Conservation (phyloP, 1,140 invertebrate genomes). For the Diorhabda elongata region DNA sequence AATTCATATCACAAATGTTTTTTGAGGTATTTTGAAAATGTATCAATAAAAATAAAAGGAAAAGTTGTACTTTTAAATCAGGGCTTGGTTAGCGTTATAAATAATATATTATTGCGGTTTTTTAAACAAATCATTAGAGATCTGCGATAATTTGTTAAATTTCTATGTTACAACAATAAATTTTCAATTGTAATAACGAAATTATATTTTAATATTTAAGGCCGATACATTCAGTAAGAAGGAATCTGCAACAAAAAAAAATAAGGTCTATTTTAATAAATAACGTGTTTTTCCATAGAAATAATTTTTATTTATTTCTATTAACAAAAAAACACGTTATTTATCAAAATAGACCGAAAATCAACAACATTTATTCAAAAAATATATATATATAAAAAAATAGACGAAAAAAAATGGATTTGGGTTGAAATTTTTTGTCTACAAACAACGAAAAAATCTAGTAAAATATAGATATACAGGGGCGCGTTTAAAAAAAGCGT, state of each 20-base stretch:
- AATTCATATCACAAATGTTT: not conserved
- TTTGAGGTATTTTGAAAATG: slow-evolving; percentile 10
- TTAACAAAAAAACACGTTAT: no score
- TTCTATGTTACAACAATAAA: slow-evolving; percentile 47
- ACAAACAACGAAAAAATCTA: no score
- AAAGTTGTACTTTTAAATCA: slow-evolving; percentile 49
- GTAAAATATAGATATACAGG: no score
- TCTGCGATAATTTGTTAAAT: slow-evolving; percentile 40
- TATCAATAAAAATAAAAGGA: slow-evolving; percentile 45
- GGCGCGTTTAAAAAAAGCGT: no score
- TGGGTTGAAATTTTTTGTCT: no score
- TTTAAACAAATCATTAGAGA: slow-evolving; percentile 37
- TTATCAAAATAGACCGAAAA: no score
- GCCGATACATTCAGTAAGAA: slow-evolving; percentile 49
- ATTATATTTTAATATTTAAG: slow-evolving; percentile 46
- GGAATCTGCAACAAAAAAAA: slow-evolving; percentile 44
- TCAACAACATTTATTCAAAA: no score
- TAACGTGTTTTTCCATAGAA: not conserved
- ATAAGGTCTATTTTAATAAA: not conserved
- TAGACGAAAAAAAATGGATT: no score
- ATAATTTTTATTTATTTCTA: no score
- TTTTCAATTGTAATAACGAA: slow-evolving; percentile 43
- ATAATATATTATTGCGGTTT: slow-evolving; percentile 37
- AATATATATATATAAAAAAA: no score
- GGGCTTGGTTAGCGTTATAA: slow-evolving; percentile 42